Evolutionary conservation across 2,888 invertebrate species (phyloP), one percentile per base, ranked within the genome.

Genomic region (Heliconius hortense): DNA sequence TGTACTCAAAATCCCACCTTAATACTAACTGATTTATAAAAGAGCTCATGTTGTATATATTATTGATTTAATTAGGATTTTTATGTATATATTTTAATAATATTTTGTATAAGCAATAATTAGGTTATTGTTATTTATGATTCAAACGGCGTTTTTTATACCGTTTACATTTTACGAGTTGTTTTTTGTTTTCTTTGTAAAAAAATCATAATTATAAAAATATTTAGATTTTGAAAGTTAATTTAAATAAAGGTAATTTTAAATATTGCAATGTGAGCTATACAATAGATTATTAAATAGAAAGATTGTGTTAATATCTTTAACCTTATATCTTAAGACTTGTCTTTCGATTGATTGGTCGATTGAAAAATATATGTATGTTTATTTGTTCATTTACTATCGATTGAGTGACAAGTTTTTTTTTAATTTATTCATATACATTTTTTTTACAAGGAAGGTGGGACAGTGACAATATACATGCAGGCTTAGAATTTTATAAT

Each of bases 1-100:
- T 26, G 18, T 74, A 74, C 69, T 69, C 74, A 74, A 69, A 63
- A 73, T 26, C 74, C 74, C 74, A 63, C 63, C 74, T 64, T 56
- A 64, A 24, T 66, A 15, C 15, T 66, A 56, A 64, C n/a, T 74
- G 24, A 26, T 26, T 26, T 28, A 28, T n/a, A n/a, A 67, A 39
- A 21, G 35, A 63, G 69, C 70, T 74, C 74, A 74, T 63, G 56
- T 64, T 70, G 63, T 56, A 63, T 39, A 56, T 21, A 63, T 24
- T 13, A 21, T n/a, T 21, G 21, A 39, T 43, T 28, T 73, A 53
- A 18, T 18, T 64, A 48, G 48, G 48, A 13, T 28, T 10, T 43
- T 15, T 67, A 28, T 68, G 26, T 68, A 53, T 53, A 7, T 69
- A 43, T 66, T 11, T n/a, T 13, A 35, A n/a, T 64, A 35, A 48